Evolutionary conservation across 2,888 invertebrate genomes (phyloP).

Genomic region (Perizoma flavofasciatum): DNA sequence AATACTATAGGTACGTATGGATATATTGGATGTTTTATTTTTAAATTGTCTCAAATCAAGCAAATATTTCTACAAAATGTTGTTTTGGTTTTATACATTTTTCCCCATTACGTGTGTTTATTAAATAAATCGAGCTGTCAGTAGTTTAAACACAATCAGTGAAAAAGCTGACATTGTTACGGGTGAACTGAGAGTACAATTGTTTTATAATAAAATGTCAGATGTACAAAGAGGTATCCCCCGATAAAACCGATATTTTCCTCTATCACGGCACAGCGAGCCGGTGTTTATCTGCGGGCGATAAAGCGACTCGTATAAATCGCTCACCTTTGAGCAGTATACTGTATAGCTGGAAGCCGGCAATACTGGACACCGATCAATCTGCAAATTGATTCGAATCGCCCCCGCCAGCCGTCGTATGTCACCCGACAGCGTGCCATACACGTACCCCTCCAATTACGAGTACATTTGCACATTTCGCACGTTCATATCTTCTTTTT

Average conservation of each 20-base stretch:
- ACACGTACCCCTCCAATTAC: not conserved
- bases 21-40: too few relatives aligned
- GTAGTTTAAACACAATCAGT: too few relatives aligned
- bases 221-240: too few relatives aligned
- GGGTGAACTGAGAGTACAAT: too few relatives aligned
- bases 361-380: constrained; percentile 16
- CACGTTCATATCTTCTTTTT: not conserved
- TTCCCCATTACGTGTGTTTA: too few relatives aligned
- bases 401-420: constrained; percentile 5
- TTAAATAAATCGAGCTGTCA: too few relatives aligned
- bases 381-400: constrained; percentile 25
- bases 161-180: too few relatives aligned
- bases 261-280: not conserved
- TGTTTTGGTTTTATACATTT: too few relatives aligned
- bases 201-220: too few relatives aligned
- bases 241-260: not conserved
- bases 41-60: too few relatives aligned
- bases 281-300: constrained; percentile 6
- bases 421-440: constrained; percentile 6
- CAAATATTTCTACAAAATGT: too few relatives aligned
- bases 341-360: not conserved
- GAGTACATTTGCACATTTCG: constrained; percentile 1
- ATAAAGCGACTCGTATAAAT: constrained; percentile 19
- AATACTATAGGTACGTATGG: too few relatives aligned
- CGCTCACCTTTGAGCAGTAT: not conserved